These are phyloP conservation scores for Poecilia latipinna DNA, from an alignment of 2,113 vertebrate genomes.

Conservation along the genomic window DNA sequence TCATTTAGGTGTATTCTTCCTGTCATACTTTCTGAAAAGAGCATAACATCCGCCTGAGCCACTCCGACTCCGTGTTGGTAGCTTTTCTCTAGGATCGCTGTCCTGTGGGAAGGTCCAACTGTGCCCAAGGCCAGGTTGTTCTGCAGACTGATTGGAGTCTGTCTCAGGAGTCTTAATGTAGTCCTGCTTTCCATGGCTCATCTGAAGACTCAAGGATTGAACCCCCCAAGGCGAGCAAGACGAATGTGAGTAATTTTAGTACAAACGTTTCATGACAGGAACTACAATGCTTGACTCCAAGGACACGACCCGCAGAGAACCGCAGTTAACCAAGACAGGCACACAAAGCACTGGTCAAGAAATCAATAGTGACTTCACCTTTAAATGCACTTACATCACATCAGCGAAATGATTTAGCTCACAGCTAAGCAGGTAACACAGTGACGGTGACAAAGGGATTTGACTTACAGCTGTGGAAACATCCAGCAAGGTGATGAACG, in stretches of 20 bases:
- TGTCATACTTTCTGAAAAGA: background rate
- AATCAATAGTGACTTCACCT: conserved; percentile 13
- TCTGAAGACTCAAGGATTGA: background rate
- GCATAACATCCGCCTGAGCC: background rate
- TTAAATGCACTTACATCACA: conserved; percentile 2
- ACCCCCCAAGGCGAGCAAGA: background rate
- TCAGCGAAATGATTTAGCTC: conserved; percentile 11
- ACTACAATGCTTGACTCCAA: background rate
- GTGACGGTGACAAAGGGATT: background rate
- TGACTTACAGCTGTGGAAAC: background rate
- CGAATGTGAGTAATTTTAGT: background rate
- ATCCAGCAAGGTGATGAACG: background rate
- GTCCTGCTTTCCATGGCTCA: background rate
- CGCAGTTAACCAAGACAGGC: background rate
- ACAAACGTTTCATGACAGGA: background rate
- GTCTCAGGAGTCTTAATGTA: background rate
- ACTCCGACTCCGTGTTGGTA: background rate
- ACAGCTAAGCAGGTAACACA: background rate
- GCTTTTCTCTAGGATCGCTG: background rate
- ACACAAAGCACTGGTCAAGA: background rate
- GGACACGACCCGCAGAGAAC: background rate
- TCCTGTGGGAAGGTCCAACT: background rate
- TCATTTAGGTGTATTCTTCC: background rate
- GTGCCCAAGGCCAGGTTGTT: background rate
- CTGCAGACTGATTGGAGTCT: background rate